These are phyloP conservation scores for Choreutis nemorana DNA, from an alignment of 2,888 invertebrate genomes.

Conservation along the genomic window DNA sequence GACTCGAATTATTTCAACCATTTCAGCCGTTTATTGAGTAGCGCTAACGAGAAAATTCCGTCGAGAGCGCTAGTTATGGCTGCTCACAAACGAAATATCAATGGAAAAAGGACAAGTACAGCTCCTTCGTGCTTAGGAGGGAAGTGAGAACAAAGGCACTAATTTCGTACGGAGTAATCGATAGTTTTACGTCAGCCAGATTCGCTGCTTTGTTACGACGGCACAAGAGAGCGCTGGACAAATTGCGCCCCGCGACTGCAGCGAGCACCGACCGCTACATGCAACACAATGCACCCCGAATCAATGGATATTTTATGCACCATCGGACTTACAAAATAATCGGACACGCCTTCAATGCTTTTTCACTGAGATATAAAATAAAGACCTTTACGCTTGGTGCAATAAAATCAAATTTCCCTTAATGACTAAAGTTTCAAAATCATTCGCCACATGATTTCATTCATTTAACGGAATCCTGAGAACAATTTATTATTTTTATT, in stretches of 20 bases:
- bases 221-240: conserved; percentile 52
- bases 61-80: conserved; percentile 25
- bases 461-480: too few relatives aligned
- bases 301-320: conserved; percentile 47
- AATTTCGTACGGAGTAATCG: conserved; percentile 41
- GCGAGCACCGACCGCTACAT: conserved; percentile 18
- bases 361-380: too few relatives aligned
- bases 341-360: too few relatives aligned
- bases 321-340: too few relatives aligned
- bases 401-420: too few relatives aligned
- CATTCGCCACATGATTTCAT: too few relatives aligned
- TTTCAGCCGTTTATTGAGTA: conserved; percentile 25
- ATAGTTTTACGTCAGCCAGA: conserved; percentile 44
- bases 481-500: too few relatives aligned
- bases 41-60: conserved; percentile 30
- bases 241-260: conserved; percentile 44
- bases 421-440: too few relatives aligned
- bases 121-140: too few relatives aligned
- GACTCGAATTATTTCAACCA: conserved; percentile 27
- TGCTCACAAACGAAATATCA: conserved; percentile 22
- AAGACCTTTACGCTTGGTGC: too few relatives aligned
- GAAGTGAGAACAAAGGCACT: conserved; percentile 41
- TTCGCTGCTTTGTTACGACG: conserved; percentile 42
- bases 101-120: conserved; percentile 10
- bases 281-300: conserved; percentile 32